phyloP scores from a whole-genome alignment of 2,888 invertebrate genomes.

The Plagodis pulveraria region DNA sequence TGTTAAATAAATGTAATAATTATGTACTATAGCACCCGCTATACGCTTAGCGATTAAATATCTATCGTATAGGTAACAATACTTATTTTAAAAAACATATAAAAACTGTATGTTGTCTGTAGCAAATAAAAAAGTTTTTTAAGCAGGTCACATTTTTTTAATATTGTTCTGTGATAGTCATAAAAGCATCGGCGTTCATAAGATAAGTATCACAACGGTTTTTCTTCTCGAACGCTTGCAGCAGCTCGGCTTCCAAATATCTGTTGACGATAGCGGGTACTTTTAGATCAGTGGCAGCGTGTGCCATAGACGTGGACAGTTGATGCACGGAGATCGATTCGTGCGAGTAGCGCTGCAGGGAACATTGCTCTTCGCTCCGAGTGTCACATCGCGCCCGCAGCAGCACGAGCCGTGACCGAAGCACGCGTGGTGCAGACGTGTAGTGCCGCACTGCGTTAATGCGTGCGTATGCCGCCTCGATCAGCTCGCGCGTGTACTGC shows the following conservation, averaged over 20 bases:
- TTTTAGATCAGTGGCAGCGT: conserved; percentile 14
- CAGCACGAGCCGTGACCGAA: conserved; percentile 52
- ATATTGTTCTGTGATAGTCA: background rate
- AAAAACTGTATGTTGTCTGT: too few relatives aligned
- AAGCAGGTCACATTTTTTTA: background rate
- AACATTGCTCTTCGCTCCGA: background rate
- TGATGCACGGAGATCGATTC: conserved; percentile 39
- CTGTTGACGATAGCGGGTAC: conserved; percentile 55
- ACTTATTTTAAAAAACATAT: too few relatives aligned
- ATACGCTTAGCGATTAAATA: too few relatives aligned
- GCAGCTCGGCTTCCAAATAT: conserved; percentile 47
- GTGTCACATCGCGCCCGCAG: conserved; percentile 36
- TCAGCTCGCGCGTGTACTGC: conserved; percentile 52
- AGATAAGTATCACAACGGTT: conserved; percentile 49
- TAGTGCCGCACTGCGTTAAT: conserved; percentile 42
- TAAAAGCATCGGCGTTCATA: background rate
- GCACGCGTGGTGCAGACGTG: conserved; percentile 24
- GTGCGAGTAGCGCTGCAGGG: conserved; percentile 16
- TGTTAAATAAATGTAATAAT: too few relatives aligned
- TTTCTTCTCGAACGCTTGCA: conserved; percentile 48
- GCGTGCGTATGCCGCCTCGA: conserved; percentile 51
- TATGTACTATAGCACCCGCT: too few relatives aligned
- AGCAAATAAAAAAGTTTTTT: too few relatives aligned
- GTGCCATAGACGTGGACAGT: conserved; percentile 34
- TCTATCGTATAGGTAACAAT: too few relatives aligned